Base-by-base conservation (phyloP, 2,797 vertebrate genomes). In the Thalassophryne amazonica region DNA sequence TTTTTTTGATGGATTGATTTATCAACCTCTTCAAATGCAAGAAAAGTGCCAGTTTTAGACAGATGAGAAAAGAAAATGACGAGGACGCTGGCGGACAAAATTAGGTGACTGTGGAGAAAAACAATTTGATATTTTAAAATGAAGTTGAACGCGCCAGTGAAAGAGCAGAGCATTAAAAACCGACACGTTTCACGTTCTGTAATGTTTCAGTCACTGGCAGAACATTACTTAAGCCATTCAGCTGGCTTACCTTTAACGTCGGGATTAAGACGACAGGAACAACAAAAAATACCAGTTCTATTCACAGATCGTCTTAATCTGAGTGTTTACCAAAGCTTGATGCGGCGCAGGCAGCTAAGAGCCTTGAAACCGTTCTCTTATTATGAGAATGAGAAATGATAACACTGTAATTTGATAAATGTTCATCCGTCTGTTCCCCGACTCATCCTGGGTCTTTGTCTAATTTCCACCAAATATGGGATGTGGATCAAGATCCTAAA, bases 1-100 rank as follows among this genome's bases (percentile, higher is more conserved):
- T n/a, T n/a, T n/a, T n/a, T 97, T 95, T 98, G 97, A 99, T 98
- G 96, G 96, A 99, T 99, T 99, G 97, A 99, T 99, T 98, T 98
- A 98, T 99, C 97, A 99, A 97, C 93, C 94, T 81, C 92, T 92
- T 87, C 75, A 84, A 95, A 95, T 93, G 96, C 95, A 95, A 98
- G 95, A 97, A 97, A 98, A 95, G 93, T 94, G 92, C 83, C 91
- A 85, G 91, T 90, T 92, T 92, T 71, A 59, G 90, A 91, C 88
- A 84, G 89, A 86, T 85, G 43, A 56, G 68, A 45, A 42, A 9
- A 7, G 43, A 10, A 36, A 49, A 28, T 25, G 69, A 45, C 32
- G 60, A 68, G 19, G 67, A 61, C 28, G 30, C 47, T 11, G 63
- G 55, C 54, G 57, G 73, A 61, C 65, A 23, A 67, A 75, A 73